Evolutionary conservation across 2,888 invertebrate genomes (phyloP).

Genomic region (Nomada ruficornis): DNA sequence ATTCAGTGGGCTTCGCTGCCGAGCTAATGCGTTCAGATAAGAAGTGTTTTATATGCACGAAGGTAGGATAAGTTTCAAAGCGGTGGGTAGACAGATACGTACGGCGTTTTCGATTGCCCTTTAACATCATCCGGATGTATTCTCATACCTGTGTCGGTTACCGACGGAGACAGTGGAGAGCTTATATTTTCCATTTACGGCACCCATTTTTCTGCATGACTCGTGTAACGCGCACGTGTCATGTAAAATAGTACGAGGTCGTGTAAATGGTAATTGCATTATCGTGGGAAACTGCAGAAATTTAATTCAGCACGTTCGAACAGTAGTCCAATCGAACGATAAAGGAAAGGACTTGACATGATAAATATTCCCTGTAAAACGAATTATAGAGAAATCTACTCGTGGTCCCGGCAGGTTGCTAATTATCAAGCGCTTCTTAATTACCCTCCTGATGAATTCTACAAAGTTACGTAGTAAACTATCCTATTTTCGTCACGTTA

Average conservation of each 20-base stretch:
- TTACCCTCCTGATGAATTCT: neutral
- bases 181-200: neutral
- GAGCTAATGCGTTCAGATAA: slow-evolving; percentile 71
- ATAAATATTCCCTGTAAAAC: too few relatives aligned
- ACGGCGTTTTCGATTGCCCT: slow-evolving; percentile 66
- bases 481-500: neutral
- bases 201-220: neutral
- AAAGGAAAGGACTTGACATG: too few relatives aligned
- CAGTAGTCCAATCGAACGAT: neutral
- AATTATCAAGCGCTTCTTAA: slow-evolving; percentile 10
- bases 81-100: slow-evolving; percentile 49
- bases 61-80: slow-evolving; percentile 64
- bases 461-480: neutral
- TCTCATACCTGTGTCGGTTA: slow-evolving; percentile 12
- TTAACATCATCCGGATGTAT: slow-evolving; percentile 51
- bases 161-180: neutral
- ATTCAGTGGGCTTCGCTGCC: slow-evolving; percentile 71
- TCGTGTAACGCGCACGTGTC: neutral
- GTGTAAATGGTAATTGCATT: neutral
- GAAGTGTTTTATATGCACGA: slow-evolving; percentile 72
- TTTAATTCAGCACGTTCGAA: neutral
- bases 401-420: neutral
- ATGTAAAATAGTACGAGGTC: neutral
- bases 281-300: neutral
- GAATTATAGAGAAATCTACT: too few relatives aligned